Percentiles rank a stretch among this genome's conserved stretches.
Conservation (phyloP, 2,113 vertebrate species). For the Pipa parva region DNA sequence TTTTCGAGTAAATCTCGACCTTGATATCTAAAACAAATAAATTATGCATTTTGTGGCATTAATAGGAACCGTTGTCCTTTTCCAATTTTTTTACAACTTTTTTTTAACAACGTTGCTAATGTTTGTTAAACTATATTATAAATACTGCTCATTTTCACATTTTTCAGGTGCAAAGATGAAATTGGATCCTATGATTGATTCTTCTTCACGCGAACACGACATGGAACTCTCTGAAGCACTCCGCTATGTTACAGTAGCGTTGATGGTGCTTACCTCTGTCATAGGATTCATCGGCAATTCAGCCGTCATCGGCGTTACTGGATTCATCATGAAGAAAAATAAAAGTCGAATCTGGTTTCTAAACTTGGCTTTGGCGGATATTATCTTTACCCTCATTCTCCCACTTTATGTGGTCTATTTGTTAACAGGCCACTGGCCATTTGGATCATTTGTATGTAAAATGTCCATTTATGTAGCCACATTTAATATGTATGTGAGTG, state of each 20-base stretch:
- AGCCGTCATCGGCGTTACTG: background rate
- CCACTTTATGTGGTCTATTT: background rate
- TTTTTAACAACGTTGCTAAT: no score
- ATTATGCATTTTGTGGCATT: no score
- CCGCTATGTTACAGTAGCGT: background rate
- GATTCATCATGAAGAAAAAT: background rate
- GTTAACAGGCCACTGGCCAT: background rate
- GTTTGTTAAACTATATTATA: no score
- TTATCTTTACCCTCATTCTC: background rate
- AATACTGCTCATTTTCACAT: no score
- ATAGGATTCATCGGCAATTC: background rate
- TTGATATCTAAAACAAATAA: no score
- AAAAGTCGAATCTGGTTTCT: constrained; percentile 23
- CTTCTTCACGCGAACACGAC: no score
- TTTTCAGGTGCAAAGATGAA: no score
- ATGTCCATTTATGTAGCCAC: background rate
- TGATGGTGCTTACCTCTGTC: background rate
- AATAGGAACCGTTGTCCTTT: no score
- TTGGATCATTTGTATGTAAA: background rate
- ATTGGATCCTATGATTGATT: no score
- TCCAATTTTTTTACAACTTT: no score
- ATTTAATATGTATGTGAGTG: constrained; percentile 10
- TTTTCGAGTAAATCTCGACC: no score
- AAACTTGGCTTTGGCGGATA: constrained; percentile 18
- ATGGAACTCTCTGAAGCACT: background rate